Conservation (phyloP, 2,888 invertebrate genomes). For the Xanthorhoe spadicearia region DNA sequence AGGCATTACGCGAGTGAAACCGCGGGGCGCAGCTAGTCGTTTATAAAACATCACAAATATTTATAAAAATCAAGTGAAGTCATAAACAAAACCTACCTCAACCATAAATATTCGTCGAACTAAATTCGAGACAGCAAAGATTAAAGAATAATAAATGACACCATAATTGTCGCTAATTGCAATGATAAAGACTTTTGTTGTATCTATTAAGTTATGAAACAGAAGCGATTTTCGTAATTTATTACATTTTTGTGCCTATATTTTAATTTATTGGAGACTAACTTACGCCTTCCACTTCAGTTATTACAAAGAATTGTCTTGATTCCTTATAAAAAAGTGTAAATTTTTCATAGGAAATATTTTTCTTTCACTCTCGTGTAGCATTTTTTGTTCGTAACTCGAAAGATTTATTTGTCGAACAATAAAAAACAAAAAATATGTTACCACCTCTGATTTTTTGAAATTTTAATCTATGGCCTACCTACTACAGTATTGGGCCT, state of each 20-base stretch:
- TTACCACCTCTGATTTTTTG: too few species aligned
- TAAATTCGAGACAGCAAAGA: constrained; percentile 21
- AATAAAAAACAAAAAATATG: too few species aligned
- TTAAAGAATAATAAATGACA: constrained; percentile 28
- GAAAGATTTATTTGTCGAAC: too few species aligned
- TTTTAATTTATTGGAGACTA: constrained; percentile 11
- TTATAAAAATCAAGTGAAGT: background rate
- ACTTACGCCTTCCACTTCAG: background rate
- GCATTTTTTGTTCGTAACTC: too few species aligned
- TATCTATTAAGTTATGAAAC: constrained; percentile 32
- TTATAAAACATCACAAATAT: too few species aligned
- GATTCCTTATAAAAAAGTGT: too few species aligned
- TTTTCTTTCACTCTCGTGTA: too few species aligned
- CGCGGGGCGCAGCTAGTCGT: too few species aligned
- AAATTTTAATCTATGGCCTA: too few species aligned
- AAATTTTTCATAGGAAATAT: too few species aligned
- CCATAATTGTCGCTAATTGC: constrained; percentile 30
- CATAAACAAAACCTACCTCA: constrained; percentile 1
- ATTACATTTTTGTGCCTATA: constrained; percentile 13
- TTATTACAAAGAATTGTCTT: background rate
- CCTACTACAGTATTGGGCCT: too few species aligned
- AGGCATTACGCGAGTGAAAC: too few species aligned
- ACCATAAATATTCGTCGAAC: constrained; percentile 23
- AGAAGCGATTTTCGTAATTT: constrained; percentile 29
- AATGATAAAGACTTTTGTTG: constrained; percentile 22